Evolutionary conservation across 2,888 invertebrate genomes (phyloP).

Genomic region (Cheilosia soror): DNA sequence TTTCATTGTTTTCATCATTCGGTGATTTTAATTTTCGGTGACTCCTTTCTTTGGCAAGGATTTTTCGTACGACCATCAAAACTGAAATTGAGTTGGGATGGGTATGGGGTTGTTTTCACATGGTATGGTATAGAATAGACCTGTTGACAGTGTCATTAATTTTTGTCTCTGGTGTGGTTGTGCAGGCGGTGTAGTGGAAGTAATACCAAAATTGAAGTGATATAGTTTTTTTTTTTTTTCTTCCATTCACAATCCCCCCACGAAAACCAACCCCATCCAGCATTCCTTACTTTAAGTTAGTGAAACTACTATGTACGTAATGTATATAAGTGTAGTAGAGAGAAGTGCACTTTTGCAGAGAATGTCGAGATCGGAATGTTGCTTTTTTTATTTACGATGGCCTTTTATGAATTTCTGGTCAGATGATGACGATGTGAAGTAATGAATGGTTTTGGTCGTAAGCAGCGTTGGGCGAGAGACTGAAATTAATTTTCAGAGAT

Average conservation of each 20-base stretch:
- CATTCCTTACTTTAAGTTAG: neutral
- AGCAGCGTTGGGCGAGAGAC: no score
- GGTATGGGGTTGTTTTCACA: neutral
- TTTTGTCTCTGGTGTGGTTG: constrained; percentile 34
- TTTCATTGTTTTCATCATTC: constrained; percentile 27
- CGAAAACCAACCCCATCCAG: no score
- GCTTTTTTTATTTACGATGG: neutral
- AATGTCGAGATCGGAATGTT: no score
- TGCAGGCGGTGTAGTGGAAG: constrained; percentile 38
- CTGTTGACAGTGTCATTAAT: constrained; percentile 59
- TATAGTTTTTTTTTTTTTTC: neutral
- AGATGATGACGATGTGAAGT: neutral
- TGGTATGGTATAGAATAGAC: constrained; percentile 1
- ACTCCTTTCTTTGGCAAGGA: constrained; percentile 10
- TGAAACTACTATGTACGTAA: no score
- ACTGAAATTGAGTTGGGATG: neutral
- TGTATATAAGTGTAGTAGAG: no score
- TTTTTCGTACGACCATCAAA: neutral
- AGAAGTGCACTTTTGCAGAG: no score
- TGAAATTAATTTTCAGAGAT: neutral
- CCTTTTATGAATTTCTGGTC: neutral
- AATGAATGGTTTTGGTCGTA: no score
- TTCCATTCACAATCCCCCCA: neutral
- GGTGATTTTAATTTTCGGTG: constrained; percentile 30
- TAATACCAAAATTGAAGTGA: constrained; percentile 17